These are phyloP conservation scores for Drosophila peninsularis DNA, from an alignment of 2,888 invertebrate genomes.

Conservation along the genomic window DNA sequence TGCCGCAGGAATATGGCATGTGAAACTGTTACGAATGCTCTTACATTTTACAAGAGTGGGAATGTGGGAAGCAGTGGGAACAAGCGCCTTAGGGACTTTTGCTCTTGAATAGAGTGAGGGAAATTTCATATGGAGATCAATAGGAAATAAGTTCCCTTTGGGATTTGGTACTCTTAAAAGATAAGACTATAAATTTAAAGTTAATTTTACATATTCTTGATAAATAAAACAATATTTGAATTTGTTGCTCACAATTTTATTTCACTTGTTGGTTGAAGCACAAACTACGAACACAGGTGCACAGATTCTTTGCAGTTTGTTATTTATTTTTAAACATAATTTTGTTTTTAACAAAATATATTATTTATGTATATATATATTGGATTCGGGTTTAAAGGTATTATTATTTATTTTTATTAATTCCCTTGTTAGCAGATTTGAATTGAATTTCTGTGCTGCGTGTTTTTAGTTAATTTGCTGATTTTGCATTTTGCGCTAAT, in stretches of 20 bases:
- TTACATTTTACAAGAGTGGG: neutral
- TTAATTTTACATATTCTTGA: no score
- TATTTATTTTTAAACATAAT: conserved; percentile 28
- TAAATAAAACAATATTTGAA: neutral
- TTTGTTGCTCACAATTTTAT: conserved; percentile 52
- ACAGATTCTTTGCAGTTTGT: conserved; percentile 37
- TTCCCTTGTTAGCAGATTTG: conserved; percentile 47
- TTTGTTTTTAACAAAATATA: conserved; percentile 58
- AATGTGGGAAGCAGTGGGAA: neutral
- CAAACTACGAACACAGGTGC: conserved; percentile 68
- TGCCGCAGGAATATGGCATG: conserved; percentile 1
- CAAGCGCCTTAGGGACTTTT: neutral
- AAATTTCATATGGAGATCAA: neutral
- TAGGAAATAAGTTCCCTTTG: neutral
- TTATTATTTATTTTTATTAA: conserved; percentile 11
- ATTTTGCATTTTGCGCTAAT: conserved; percentile 46
- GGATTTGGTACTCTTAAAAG: neutral
- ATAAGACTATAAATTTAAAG: neutral
- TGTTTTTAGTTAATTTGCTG: conserved; percentile 32
- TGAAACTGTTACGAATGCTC: neutral
- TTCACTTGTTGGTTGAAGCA: conserved; percentile 57
- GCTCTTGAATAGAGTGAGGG: neutral
- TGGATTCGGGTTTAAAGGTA: conserved; percentile 3
- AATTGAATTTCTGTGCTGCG: conserved; percentile 33
- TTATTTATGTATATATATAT: conserved; percentile 21